phyloP scores from a whole-genome alignment of 2,888 invertebrate genomes.

The Phyllotreta cruciferae region DNA sequence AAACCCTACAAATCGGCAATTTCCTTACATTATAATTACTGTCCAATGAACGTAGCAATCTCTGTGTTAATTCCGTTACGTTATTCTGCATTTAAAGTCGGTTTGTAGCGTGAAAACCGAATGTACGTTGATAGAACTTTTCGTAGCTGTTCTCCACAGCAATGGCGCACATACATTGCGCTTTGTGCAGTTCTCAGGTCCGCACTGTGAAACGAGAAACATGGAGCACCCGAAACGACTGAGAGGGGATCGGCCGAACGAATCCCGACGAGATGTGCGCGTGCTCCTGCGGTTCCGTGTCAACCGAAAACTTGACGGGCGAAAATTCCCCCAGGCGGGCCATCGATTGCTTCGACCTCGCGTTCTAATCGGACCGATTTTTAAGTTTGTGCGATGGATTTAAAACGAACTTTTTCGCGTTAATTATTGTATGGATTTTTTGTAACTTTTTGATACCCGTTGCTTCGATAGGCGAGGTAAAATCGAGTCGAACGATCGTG shows the following conservation, averaged over 20 bases:
- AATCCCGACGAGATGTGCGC: slow-evolving; percentile 55
- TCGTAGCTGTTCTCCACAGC: slow-evolving; percentile 60
- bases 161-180: slow-evolving; percentile 63
- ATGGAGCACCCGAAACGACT: slow-evolving; percentile 61
- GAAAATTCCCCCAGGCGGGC: slow-evolving; percentile 38
- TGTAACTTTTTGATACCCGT: too few species aligned
- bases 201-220: slow-evolving; percentile 61
- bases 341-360: slow-evolving; percentile 35
- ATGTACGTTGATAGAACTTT: slow-evolving; percentile 59
- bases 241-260: slow-evolving; percentile 59
- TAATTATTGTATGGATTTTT: too few species aligned
- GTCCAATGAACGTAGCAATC: slow-evolving; percentile 96
- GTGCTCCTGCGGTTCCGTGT: slow-evolving; percentile 45
- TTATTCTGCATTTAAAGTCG: slow-evolving; percentile 79
- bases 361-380: slow-evolving; percentile 22
- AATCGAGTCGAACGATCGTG: too few species aligned
- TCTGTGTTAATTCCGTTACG: slow-evolving; percentile 91
- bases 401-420: slow-evolving; percentile 1
- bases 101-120: slow-evolving; percentile 61
- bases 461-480: too few species aligned
- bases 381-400: slow-evolving; percentile 18
- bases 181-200: slow-evolving; percentile 60
- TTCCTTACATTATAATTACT: slow-evolving; percentile 97
- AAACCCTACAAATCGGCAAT: slow-evolving; percentile 46
- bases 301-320: slow-evolving; percentile 36